Base-by-base conservation (phyloP, 1,140 invertebrate species). In the Lucilia sericata region DNA sequence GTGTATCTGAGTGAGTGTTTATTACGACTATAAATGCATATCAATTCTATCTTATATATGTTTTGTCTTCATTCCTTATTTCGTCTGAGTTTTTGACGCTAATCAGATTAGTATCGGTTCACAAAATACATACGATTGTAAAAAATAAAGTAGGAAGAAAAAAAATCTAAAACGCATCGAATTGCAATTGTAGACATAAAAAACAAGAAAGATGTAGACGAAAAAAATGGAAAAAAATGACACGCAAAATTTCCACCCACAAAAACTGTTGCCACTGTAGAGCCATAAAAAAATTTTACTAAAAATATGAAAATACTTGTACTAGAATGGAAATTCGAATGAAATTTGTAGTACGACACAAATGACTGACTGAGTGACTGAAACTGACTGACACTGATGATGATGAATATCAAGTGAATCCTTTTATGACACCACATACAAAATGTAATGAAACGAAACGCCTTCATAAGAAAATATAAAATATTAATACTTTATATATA, bases 331-430 rank as follows among this genome's bases (percentile, higher is more conserved):
- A 70, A 55, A 83, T 83, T 30, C 21, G 14, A 76, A 75, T 83
- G 21, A 74, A 82, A 42, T 65, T 82, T 65, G 82, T 70, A 70
- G 49, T 65, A n/a, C 49, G 19, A 49, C 42, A 34, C 49, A 76
- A 49, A n/a, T 82, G 83, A 34, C 19, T 51, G 82, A 75, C 42
- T 74, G 65, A 36, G 8, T 83, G 80, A 60, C 47, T 70, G 51
- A 70, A 65, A 76, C 70, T 87, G 88, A 88, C 88, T 88, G 88
- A 87, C 88, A 88, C 88, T 90, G 88, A 90, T 89, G 88, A 90
- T 90, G 88, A 90, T 90, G 88, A 88, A 89, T 90, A 90, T 90
- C 88, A 90, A 90, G 88, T 90, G 88, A 89, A 90, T 90, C 88
- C 88, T 90, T 89, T 90, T 90, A 88, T 90, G 88, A 89, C 88